Base-by-base conservation (phyloP, 2,797 vertebrate species). In the Pipistrellus kuhlii region DNA sequence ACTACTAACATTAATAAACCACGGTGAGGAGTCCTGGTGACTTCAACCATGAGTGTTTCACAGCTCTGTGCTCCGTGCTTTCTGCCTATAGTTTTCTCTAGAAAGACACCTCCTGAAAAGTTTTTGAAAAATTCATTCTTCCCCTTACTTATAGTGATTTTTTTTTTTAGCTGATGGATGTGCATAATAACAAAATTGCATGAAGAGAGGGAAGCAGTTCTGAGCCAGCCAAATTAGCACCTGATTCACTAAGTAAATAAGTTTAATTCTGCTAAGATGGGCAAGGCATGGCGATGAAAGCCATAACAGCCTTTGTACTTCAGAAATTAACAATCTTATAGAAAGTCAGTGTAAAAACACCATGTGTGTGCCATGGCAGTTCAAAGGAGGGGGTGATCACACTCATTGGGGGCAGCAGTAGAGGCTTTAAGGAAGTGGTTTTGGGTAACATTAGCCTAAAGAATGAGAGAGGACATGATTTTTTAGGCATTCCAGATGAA, bases 141-240 rank as follows among this genome's bases (percentile, higher is more conserved):
- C 71, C 10, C 12, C 25, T 62, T 72, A 12, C 18, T 41, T 83
- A 32, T 0, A 35, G 38, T 46, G 48, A 88, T 41, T 35, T 68
- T 95, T 82, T 95, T 82, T 44, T 30, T 88, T 35, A 95, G 71
- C 14, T 78, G 14, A 72, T 25, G 71, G 7, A 32, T 71, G 41
- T 38, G 4, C 25, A 71, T 83, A 25, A 68, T 13, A 64, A 66
- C 23, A 64, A 85, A 92, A 93, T 51, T 90, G 5, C 13, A 51
- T 8, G 41, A 92, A 83, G 14, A 90, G 30, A 59, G 23, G 25
- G 59, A 93, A 51, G 71, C 18, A 68, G 41, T 30, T 76, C 62
- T 85, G 41, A 11, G 20, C 23, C 20, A 77, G 53, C 9, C 72
- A 89, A 69, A 85, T 17, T 66, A 81, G 25, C 18, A 72, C 2